Evolutionary conservation across 2,888 invertebrate species (phyloP), one percentile per base, ranked within the genome.

Genomic region (Leptinotarsa juncta): DNA sequence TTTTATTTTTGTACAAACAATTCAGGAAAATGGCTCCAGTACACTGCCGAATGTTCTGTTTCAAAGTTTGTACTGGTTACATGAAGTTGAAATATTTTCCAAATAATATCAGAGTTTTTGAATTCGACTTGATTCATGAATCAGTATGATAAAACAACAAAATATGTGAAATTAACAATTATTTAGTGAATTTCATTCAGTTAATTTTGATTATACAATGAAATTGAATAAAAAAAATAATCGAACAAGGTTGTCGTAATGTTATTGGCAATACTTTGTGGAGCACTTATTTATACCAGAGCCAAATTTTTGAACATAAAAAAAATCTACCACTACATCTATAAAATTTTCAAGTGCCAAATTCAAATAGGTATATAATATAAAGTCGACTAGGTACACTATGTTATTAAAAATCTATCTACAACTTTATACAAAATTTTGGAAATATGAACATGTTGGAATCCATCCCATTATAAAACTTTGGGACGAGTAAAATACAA

Each of bases 381-480:
- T 79, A 80, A 83, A 83, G 83, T 83, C 84, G 85, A 85, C 85
- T 85, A 85, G 85, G 82, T 82, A 82, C 79, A 81, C 81, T 82
- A 81, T 82, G 79, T 82, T 83, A 81, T 81, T 83, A 84, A 84
- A 85, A 84, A 83, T 82, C 83, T 85, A 85, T 85, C 85, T 85
- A 85, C 85, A 85, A 82, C 67, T 85, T 83, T 85, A 81, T 84
- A 85, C 84, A 85, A 70, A 57, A 73, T 79, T 81, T 81, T 79
- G 80, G 78, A 80, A 81, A 82, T 73, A 77, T 81, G 78, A 81
- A 77, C 70, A 75, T 80, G 77, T 78, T 78, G 80, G 78, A 77
- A 78, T 80, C 53, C 53, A 51, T 67, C 65, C 53, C 55, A 57
- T 67, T 53, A 18, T 70, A 75, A 66, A 70, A 60, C 18, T 32